A percentile compares a stretch with the other conserved stretches of the same genome.
phyloP scores from a whole-genome alignment of 2,113 vertebrate genomes.

The Sorex araneus region DNA sequence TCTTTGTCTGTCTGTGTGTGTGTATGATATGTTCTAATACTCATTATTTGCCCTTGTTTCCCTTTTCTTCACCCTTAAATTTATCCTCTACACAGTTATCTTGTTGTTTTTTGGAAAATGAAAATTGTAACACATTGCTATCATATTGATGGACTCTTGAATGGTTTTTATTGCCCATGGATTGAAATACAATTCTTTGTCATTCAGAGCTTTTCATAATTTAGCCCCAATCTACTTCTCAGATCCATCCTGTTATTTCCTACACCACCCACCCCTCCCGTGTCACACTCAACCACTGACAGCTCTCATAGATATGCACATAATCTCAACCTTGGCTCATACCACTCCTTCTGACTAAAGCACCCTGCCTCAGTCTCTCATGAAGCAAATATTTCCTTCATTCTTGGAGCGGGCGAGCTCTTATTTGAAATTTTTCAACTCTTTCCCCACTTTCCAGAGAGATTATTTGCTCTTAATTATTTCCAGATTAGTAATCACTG shows the following conservation, averaged over 20 bases:
- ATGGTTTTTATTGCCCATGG: not conserved
- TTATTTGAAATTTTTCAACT: not conserved
- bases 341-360: not conserved
- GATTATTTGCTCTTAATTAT: not conserved
- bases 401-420: not conserved
- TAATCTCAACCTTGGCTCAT: not conserved
- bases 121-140: not conserved
- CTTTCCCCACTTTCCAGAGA: not conserved
- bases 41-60: not conserved
- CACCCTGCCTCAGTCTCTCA: not conserved
- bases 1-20: too few relatives aligned
- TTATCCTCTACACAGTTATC: not conserved
- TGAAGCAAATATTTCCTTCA: not conserved
- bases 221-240: not conserved
- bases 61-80: conserved; percentile 13
- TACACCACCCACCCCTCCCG: not conserved
- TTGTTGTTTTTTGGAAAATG: not conserved
- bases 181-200: conserved; percentile 19
- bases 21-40: too few relatives aligned
- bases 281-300: not conserved
- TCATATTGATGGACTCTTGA: not conserved
- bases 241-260: not conserved
- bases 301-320: not conserved
- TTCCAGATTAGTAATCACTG: not conserved
- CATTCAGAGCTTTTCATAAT: not conserved